Evolutionary conservation across 2,113 vertebrate species (phyloP).

Genomic region (Leptocoma aspasia): DNA sequence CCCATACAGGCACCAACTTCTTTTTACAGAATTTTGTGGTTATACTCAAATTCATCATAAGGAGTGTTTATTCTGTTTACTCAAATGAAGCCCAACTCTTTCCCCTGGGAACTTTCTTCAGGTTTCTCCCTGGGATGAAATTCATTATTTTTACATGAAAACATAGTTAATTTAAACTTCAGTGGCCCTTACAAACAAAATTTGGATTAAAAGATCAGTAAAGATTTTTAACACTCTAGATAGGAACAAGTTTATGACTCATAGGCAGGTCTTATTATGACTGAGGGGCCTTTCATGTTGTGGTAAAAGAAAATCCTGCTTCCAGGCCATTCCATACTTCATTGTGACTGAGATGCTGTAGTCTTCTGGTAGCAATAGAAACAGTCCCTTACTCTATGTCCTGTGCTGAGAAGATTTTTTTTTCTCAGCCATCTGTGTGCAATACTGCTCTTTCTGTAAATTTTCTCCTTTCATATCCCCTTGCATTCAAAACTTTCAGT

Average conservation of each 20-base stretch:
- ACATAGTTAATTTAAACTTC: not conserved
- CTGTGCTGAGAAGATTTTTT: not conserved
- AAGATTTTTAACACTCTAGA: not conserved
- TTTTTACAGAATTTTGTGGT: not conserved
- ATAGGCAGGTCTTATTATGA: not conserved
- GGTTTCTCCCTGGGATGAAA: not conserved
- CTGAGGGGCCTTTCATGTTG: not conserved
- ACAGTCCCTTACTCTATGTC: not conserved
- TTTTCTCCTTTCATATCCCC: not conserved
- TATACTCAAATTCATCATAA: not conserved
- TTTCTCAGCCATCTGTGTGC: not conserved
- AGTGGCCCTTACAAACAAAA: not conserved
- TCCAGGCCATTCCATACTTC: not conserved
- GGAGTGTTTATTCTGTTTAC: not conserved
- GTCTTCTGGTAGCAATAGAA: not conserved
- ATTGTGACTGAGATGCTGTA: not conserved
- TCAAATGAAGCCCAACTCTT: not conserved
- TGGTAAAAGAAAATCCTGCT: not conserved
- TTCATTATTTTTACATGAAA: not conserved
- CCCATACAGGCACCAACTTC: not conserved
- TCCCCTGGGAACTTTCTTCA: not conserved
- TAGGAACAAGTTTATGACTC: not conserved
- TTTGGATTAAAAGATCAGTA: not conserved
- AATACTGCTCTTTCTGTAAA: not conserved
- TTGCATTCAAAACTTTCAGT: not conserved